Conservation (phyloP, 2,888 invertebrate genomes). For the Pristionchus arcanus region DNA sequence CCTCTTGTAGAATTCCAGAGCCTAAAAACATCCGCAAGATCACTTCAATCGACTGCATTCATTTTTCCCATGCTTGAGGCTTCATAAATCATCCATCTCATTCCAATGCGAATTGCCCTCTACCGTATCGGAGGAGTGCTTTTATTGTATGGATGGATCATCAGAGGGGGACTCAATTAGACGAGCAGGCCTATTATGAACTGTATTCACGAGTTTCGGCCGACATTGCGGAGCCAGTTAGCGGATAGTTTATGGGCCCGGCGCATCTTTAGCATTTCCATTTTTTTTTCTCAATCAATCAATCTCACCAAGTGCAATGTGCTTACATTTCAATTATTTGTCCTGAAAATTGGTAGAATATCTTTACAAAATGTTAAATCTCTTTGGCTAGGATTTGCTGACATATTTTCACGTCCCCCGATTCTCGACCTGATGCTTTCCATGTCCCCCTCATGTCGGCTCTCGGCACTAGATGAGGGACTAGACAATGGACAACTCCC, state of each 20-base stretch:
- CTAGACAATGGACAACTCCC: slow-evolving; percentile 18
- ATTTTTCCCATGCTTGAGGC: not conserved
- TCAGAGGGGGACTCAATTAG: slow-evolving; percentile 8
- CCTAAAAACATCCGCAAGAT: not conserved
- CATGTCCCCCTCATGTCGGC: slow-evolving; percentile 10
- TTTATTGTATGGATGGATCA: not conserved
- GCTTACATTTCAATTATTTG: not conserved
- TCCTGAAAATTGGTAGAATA: not conserved
- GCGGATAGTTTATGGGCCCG: slow-evolving; percentile 10
- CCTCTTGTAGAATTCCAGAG: not conserved
- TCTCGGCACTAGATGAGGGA: not conserved
- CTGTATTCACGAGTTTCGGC: slow-evolving; percentile 9
- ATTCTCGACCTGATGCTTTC: not conserved
- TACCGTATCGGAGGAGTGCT: not conserved
- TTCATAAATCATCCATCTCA: slow-evolving; percentile 31
- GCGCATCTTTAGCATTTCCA: not conserved
- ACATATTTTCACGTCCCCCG: not conserved
- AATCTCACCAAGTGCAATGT: not conserved
- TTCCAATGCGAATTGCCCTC: not conserved
- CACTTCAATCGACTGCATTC: not conserved
- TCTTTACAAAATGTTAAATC: too few relatives aligned
- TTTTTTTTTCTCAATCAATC: not conserved
- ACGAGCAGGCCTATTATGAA: not conserved
- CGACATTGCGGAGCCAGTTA: slow-evolving; percentile 39
- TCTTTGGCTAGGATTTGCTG: not conserved